These are phyloP conservation scores for Manduca sexta DNA, from an alignment of 1,140 invertebrate genomes.

Conservation along the genomic window DNA sequence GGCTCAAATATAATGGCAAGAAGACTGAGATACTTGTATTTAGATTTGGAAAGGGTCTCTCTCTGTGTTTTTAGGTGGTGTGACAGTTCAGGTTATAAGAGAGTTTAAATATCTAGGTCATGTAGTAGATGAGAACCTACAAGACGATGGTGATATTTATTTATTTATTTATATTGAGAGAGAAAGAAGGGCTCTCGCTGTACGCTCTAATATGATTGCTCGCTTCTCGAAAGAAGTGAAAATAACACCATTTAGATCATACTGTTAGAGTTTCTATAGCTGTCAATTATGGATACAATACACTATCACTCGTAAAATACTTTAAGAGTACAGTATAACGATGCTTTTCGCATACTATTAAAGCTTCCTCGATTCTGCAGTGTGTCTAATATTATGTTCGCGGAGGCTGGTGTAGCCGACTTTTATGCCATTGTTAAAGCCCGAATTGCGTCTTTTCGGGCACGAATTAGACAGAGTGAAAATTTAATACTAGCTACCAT, in stretches of 20 bases:
- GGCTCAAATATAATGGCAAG: background rate
- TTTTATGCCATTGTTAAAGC: no score
- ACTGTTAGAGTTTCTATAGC: conserved; percentile 5
- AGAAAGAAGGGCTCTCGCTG: conserved; percentile 3
- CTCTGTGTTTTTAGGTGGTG: background rate
- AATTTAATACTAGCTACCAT: no score
- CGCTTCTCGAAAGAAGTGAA: conserved; percentile 1
- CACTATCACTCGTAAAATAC: no score
- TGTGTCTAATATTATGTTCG: no score
- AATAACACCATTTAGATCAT: conserved; percentile 6
- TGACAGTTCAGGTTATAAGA: background rate
- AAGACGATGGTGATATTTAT: conserved; percentile 2
- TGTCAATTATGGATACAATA: conserved; percentile 4
- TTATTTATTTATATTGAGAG: no score
- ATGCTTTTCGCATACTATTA: no score
- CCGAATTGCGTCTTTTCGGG: no score
- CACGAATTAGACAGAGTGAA: no score
- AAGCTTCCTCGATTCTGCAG: no score
- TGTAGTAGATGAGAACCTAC: background rate
- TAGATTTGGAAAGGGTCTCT: background rate
- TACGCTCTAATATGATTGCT: conserved; percentile 3
- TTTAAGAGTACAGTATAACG: no score
- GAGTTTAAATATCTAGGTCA: conserved; percentile 4
- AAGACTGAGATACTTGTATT: background rate
- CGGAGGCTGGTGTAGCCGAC: no score